Evolutionary conservation across 2,797 vertebrate genomes (phyloP), one percentile per base, ranked within the genome.

Genomic region (Crenuchus spilurus): DNA sequence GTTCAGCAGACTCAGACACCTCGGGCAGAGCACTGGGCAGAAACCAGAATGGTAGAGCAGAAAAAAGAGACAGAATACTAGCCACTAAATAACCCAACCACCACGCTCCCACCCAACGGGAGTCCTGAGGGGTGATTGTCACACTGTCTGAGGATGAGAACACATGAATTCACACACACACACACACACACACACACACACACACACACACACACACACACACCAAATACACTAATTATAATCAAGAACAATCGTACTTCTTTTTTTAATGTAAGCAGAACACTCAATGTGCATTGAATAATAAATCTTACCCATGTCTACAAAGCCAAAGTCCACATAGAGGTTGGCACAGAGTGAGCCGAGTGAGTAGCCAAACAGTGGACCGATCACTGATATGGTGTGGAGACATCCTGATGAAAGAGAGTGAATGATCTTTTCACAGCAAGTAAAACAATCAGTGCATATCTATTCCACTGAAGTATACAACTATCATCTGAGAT

Each of bases 101-200:
- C 97, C 97, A 98, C 0, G 96, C 96, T 9, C 96, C 96, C 78
- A 98, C 95, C 97, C 97, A 98, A 28, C 95, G 95, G 14, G 95
- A 87, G 44, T 98, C 96, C 28, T 87, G 86, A 1, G 94, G 91
- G 6, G 92, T 94, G 81, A 98, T 95, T 54, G 88, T 91, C 80
- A 98, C 87, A 33, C 76, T 93, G 18, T 90, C 96, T 98, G 75
- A 57, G n/a, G n/a, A n/a, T n/a, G n/a, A n/a, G n/a, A n/a, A n/a
- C n/a, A n/a, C n/a, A n/a, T n/a, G n/a, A n/a, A n/a, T n/a, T n/a
- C n/a, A n/a, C n/a, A n/a, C n/a, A n/a, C n/a, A n/a, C n/a, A n/a
- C n/a, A n/a, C n/a, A n/a, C n/a, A n/a, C 37, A 72, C 51, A 62
- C n/a, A 52, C 2, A 66, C 46, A 51, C n/a, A 68, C 57, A 46